Evolutionary conservation across 2,113 vertebrate genomes (phyloP), one percentile per base, ranked within the genome.

Genomic region (Atlantisia rogersi): DNA sequence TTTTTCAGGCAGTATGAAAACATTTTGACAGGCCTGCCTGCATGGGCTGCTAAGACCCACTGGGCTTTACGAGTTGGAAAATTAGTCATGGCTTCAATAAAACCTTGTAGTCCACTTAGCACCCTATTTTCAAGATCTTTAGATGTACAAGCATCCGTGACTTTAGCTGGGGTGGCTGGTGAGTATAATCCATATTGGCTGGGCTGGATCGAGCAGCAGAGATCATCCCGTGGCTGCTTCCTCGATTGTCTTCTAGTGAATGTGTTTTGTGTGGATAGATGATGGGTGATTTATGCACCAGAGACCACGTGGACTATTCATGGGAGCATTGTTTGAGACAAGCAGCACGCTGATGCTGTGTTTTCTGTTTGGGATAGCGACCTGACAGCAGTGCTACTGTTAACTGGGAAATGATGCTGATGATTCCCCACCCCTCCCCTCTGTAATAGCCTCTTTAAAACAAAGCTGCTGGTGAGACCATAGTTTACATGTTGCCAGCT

Each of bases 21-120:
- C 63, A 88, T 91, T 95, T 94, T 96, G 93, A 90, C 85, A 94
- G 92, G 37, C 25, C 32, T 93, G 87, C 60, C 90, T 93, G 84
- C 79, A 4, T 50, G 93, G 94, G 63, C 75, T 91, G 2, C 75
- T 52, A 4, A 86, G 87, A 94, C 82, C 63, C 53, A 88, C 63
- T 88, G 92, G 55, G 82, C 75, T 90, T 86, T 88, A 81, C 0
- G 8, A 95, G 79, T 78, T 83, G 76, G 88, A 93, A 95, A 92
- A 96, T 94, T 63, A 90, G 59, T 81, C 93, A 56, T 3, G 0
- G 93, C 82, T 90, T 83, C 85, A 77, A 1, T 67, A 77, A 92
- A 80, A 93, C 1, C 5, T 29, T 85, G 91, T 87, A 85, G 93
- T 74, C 75, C 64, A 88, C 90, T 96, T 96, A 95, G 71, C 88